Percentiles rank a stretch among this genome's conserved stretches.
Evolutionary conservation across 1,140 invertebrate species (phyloP).

Genomic region (Drosophila obscura): DNA sequence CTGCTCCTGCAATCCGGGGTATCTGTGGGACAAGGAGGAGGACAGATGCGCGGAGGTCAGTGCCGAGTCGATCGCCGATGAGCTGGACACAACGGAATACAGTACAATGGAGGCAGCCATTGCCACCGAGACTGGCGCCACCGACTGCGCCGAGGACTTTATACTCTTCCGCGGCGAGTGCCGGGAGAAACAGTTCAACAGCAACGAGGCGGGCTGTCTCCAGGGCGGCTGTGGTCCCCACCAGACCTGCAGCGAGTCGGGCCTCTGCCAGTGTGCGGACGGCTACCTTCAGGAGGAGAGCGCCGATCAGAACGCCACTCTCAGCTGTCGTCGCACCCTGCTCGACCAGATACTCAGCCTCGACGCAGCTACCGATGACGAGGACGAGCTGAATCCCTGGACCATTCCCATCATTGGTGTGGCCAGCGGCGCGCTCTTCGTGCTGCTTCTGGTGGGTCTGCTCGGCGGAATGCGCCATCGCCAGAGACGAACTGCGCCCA

Average conservation of each 20-base stretch:
- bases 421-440: slow-evolving; percentile 47
- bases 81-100: slow-evolving; percentile 11
- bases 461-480: slow-evolving; percentile 27
- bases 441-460: slow-evolving; percentile 51
- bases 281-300: slow-evolving; percentile 52
- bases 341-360: slow-evolving; percentile 51
- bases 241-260: slow-evolving; percentile 44
- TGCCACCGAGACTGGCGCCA: slow-evolving; percentile 15
- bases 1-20: slow-evolving; percentile 55
- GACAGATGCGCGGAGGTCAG: slow-evolving; percentile 28
- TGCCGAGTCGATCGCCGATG: slow-evolving; percentile 14
- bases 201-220: slow-evolving; percentile 55
- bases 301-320: not conserved
- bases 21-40: slow-evolving; percentile 37
- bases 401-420: slow-evolving; percentile 66
- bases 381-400: slow-evolving; percentile 54
- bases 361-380: slow-evolving; percentile 58
- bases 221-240: slow-evolving; percentile 51
- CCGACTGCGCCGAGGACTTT: slow-evolving; percentile 39
- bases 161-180: slow-evolving; percentile 63
- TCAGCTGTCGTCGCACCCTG: slow-evolving; percentile 50
- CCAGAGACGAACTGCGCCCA: not conserved
- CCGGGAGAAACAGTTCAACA: slow-evolving; percentile 59
- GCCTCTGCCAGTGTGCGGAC: slow-evolving; percentile 40
- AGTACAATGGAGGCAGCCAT: not conserved